phyloP scores from a whole-genome alignment of 2,113 vertebrate genomes.

The Peromyscus leucopus region DNA sequence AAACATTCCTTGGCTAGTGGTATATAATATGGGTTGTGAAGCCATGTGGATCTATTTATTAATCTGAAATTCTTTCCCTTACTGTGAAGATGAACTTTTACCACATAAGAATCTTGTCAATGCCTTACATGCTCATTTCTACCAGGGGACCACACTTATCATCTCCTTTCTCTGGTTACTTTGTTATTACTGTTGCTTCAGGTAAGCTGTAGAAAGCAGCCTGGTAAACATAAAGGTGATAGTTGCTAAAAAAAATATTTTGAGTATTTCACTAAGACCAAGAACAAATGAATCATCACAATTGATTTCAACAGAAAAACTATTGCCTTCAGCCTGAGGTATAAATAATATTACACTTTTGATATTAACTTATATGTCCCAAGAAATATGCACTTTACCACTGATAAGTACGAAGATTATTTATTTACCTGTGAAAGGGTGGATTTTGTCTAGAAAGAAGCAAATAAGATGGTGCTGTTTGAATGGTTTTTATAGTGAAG shows the following conservation, averaged over 20 bases:
- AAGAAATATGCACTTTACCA: not conserved
- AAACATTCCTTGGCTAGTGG: not conserved
- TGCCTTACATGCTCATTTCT: not conserved
- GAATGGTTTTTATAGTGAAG: not conserved
- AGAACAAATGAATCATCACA: not conserved
- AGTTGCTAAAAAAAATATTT: no score
- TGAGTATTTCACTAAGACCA: not conserved
- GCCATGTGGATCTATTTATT: not conserved
- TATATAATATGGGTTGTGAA: not conserved
- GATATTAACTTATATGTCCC: not conserved
- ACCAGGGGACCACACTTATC: not conserved
- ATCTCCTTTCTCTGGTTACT: not conserved
- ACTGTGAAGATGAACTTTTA: no score
- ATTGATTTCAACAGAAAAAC: not conserved
- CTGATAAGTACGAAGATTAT: not conserved
- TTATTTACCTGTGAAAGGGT: not conserved
- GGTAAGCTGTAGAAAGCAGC: not conserved
- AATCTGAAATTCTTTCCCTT: not conserved
- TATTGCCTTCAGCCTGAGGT: not conserved
- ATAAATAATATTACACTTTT: not conserved
- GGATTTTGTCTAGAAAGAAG: not conserved
- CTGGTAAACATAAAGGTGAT: not conserved
- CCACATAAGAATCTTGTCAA: not conserved
- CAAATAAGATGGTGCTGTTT: not conserved
- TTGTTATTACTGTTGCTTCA: not conserved